Percentiles rank a stretch among this genome's conserved stretches.
Conservation (phyloP, 2,113 vertebrate species). For the Echinops telfairi region DNA sequence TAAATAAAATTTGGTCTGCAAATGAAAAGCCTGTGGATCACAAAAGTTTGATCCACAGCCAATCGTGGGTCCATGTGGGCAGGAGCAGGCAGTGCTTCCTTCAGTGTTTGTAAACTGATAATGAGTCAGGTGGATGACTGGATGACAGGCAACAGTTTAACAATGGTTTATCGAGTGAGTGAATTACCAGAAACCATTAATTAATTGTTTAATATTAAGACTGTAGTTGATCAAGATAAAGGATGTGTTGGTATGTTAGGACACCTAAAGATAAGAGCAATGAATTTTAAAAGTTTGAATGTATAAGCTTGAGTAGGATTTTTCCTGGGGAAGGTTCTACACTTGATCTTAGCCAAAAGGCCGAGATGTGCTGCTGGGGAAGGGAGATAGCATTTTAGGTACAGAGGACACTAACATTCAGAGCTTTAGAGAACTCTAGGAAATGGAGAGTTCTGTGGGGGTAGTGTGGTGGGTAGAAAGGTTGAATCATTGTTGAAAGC, state of each 20-base stretch:
- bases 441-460: not conserved
- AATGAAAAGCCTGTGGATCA: not conserved
- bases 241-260: not conserved
- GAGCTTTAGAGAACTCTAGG: slow-evolving; percentile 16
- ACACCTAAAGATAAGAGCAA: not conserved
- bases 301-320: slow-evolving; percentile 9
- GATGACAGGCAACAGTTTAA: not conserved
- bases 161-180: slow-evolving; percentile 3
- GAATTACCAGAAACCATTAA: not conserved
- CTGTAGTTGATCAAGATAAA: not conserved
- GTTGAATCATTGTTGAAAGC: slow-evolving; percentile 28
- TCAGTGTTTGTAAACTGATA: not conserved
- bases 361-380: not conserved
- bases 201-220: not conserved
- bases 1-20: not conserved
- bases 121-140: not conserved
- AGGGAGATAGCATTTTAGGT: not conserved
- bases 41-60: not conserved
- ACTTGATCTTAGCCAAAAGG: too few species aligned
- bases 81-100: not conserved
- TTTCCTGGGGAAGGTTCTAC: not conserved
- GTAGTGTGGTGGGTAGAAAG: not conserved
- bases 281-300: slow-evolving; percentile 19
- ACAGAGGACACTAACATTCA: not conserved
- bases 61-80: not conserved